Conservation (phyloP, 2,113 vertebrate species). For the Taxidea taxus region DNA sequence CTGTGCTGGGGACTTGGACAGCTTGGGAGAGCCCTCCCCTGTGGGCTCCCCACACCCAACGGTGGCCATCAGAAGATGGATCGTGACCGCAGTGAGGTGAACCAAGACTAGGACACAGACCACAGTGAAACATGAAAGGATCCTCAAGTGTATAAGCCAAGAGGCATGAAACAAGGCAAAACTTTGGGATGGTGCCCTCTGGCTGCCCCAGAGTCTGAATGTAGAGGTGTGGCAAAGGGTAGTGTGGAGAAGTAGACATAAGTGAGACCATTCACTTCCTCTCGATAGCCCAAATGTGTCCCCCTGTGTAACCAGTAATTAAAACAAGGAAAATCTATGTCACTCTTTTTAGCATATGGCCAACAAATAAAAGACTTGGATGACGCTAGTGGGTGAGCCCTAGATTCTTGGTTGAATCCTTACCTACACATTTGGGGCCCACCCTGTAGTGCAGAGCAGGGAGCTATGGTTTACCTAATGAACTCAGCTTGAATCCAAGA, state of each 20-base stretch:
- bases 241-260: neutral
- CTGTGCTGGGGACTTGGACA: fast-evolving
- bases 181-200: neutral
- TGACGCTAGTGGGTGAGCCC: neutral
- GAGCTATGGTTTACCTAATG: neutral
- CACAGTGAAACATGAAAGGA: neutral
- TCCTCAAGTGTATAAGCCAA: neutral
- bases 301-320: neutral
- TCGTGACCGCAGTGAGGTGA: fast-evolving
- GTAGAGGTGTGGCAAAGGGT: neutral
- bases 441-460: fast-evolving
- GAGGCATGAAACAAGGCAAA: neutral
- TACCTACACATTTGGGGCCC: neutral
- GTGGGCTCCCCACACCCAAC: fast-evolving
- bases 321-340: neutral
- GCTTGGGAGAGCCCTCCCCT: no score
- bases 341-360: neutral
- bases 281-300: neutral
- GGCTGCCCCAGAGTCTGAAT: neutral
- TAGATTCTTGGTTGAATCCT: neutral
- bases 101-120: neutral
- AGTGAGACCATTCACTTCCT: neutral
- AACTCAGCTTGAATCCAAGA: neutral
- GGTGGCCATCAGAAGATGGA: no score
- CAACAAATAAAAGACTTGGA: neutral